phyloP scores from a whole-genome alignment of 2,888 invertebrate species.

The Caenorhabditis plicata region DNA sequence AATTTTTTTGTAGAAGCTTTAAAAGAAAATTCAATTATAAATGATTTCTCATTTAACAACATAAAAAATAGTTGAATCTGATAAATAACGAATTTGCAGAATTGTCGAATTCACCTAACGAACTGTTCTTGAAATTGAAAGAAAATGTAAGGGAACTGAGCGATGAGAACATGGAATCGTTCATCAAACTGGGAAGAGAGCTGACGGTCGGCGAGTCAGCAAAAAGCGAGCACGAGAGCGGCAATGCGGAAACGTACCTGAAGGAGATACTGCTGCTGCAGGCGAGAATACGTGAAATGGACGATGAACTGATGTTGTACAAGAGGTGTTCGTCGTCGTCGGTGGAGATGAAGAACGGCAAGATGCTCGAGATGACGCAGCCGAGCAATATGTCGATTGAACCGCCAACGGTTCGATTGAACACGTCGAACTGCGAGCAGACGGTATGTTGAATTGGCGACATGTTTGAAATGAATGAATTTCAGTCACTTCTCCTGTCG shows the following conservation, averaged over 20 bases:
- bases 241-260: slow-evolving; percentile 16
- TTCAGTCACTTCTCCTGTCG: slow-evolving; percentile 39
- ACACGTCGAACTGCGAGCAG: slow-evolving; percentile 2
- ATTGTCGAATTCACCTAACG: no score
- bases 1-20: neutral
- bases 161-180: no score
- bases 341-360: neutral
- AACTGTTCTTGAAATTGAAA: neutral
- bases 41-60: neutral
- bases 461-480: neutral
- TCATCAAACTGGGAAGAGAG: neutral
- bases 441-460: slow-evolving; percentile 1
- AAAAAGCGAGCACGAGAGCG: slow-evolving; percentile 2
- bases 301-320: slow-evolving; percentile 4
- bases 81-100: no score
- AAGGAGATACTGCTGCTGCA: slow-evolving; percentile 38
- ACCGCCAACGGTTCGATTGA: slow-evolving; percentile 5
- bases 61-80: no score
- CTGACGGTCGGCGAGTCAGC: neutral
- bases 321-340: neutral
- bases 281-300: slow-evolving; percentile 19
- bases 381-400: slow-evolving; percentile 10
- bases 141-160: neutral
- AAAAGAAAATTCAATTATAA: neutral
- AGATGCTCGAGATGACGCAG: slow-evolving; percentile 15